Percentiles rank a stretch among this genome's conserved stretches.
These are phyloP conservation scores for Gallinago undulata DNA, from an alignment of 2,113 vertebrate genomes.

Conservation along the genomic window DNA sequence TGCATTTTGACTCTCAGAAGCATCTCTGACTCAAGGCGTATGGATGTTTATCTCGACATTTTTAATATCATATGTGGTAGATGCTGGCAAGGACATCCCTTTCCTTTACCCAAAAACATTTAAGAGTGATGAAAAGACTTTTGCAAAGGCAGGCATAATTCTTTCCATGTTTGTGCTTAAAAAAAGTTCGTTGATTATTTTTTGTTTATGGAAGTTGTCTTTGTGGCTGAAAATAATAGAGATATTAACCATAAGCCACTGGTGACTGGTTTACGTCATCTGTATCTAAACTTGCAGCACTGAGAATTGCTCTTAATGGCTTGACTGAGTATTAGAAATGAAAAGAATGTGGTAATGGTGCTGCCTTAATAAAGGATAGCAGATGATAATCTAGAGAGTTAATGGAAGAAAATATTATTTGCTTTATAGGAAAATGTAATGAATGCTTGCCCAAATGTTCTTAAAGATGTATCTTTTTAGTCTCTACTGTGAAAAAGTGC, in stretches of 20 bases:
- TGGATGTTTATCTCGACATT: not conserved
- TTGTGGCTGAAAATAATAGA: slow-evolving; percentile 5
- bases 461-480: not conserved
- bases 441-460: not conserved
- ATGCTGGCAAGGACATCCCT: not conserved
- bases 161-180: not conserved
- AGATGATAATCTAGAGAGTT: not conserved
- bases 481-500: not conserved
- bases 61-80: not conserved
- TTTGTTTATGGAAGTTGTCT: not conserved
- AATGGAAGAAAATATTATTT: not conserved
- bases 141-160: not conserved
- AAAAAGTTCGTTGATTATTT: not conserved
- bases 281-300: not conserved
- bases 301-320: not conserved
- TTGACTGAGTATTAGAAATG: not conserved
- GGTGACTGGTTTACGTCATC: not conserved
- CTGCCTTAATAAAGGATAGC: not conserved
- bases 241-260: not conserved
- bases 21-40: not conserved
- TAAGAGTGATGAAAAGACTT: not conserved
- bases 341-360: not conserved
- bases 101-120: not conserved
- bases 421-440: not conserved
- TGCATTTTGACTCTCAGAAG: not conserved